These are phyloP conservation scores for Cryptoprocta ferox DNA, from an alignment of 2,797 vertebrate species.

Conservation along the genomic window DNA sequence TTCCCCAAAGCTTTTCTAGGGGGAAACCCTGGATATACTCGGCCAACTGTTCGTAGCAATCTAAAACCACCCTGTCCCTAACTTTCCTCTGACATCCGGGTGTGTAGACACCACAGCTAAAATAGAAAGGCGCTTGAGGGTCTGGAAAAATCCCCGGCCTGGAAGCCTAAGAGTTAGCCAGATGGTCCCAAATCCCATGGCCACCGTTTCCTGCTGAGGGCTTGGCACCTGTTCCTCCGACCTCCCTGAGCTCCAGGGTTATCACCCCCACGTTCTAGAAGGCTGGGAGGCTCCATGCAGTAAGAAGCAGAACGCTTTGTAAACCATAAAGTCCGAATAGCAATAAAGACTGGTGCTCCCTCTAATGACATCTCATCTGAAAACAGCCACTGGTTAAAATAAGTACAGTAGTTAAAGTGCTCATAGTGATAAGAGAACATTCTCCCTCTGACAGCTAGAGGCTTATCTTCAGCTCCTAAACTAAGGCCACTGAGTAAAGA, in stretches of 20 bases:
- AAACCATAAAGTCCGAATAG: not conserved
- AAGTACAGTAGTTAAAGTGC: not conserved
- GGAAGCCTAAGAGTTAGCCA: accelerated
- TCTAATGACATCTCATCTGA: not conserved
- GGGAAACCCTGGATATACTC: not conserved
- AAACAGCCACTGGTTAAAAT: not conserved
- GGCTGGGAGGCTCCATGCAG: not conserved
- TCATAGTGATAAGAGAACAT: not conserved
- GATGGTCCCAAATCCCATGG: accelerated
- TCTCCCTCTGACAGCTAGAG: not conserved
- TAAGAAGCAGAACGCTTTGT: not conserved
- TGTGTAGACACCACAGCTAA: too few relatives aligned
- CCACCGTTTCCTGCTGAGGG: too few relatives aligned
- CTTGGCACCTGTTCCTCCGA: not conserved
- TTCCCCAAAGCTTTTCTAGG: not conserved
- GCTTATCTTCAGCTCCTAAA: not conserved
- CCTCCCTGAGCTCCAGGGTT: not conserved
- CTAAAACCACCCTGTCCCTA: not conserved
- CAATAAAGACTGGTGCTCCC: not conserved
- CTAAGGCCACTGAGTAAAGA: not conserved
- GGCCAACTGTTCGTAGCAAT: accelerated
- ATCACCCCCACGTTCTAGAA: not conserved
- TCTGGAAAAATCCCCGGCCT: not conserved
- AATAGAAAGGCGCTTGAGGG: accelerated
- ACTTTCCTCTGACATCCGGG: not conserved